Evolutionary conservation across 2,888 invertebrate genomes (phyloP).

Genomic region (Beris morrisii): DNA sequence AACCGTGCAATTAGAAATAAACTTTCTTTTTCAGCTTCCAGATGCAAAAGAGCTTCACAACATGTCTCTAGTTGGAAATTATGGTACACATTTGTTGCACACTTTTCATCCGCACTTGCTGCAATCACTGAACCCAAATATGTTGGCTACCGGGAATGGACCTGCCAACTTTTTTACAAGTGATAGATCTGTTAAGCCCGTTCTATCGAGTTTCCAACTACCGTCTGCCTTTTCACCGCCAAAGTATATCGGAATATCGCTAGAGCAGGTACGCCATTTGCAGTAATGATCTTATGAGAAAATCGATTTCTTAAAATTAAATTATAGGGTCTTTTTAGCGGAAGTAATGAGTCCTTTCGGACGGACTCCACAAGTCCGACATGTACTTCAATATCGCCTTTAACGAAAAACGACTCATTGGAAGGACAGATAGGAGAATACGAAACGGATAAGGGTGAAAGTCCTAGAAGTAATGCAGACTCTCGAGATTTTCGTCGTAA

Average conservation of each 20-base stretch:
- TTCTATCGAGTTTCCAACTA: constrained; percentile 67
- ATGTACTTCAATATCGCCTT: constrained; percentile 62
- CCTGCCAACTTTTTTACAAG: constrained; percentile 54
- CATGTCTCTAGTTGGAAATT: constrained; percentile 66
- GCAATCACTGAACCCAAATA: constrained; percentile 65
- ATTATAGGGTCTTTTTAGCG: constrained; percentile 54
- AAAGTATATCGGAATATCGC: constrained; percentile 62
- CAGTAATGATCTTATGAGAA: neutral
- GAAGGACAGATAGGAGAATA: constrained; percentile 63
- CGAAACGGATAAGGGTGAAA: constrained; percentile 60
- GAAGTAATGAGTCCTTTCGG: constrained; percentile 57
- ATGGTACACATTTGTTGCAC: constrained; percentile 70
- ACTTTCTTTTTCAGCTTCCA: constrained; percentile 49
- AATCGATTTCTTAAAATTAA: neutral
- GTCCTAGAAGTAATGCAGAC: constrained; percentile 57
- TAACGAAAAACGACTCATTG: constrained; percentile 60
- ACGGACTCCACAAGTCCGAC: constrained; percentile 65
- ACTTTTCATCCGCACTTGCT: constrained; percentile 73
- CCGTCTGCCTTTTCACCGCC: constrained; percentile 73
- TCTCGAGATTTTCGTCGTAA: constrained; percentile 64
- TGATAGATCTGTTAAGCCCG: constrained; percentile 60
- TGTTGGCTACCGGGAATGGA: constrained; percentile 56
- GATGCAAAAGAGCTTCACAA: constrained; percentile 67
- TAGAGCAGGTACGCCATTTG: constrained; percentile 53
- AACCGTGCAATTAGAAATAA: too few relatives aligned